Evolutionary conservation across 2,888 invertebrate species (phyloP).

Genomic region (Ennomos quercinarius): DNA sequence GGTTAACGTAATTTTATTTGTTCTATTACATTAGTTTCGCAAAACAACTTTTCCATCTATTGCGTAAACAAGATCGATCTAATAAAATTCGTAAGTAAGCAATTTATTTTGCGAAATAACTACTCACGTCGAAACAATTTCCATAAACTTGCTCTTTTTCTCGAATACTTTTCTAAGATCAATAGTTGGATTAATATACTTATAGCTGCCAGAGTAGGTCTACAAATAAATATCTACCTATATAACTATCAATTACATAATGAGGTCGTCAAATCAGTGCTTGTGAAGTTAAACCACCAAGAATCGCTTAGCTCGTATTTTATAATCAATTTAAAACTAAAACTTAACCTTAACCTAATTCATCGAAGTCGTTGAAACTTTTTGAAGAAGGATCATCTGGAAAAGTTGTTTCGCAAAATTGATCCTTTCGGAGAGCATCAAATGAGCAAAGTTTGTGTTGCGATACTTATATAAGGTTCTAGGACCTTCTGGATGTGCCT

Average conservation of each 20-base stretch:
- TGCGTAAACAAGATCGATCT: constrained; percentile 5
- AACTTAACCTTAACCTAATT: constrained; percentile 36
- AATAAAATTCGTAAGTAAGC: background rate
- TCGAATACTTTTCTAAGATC: too few species aligned
- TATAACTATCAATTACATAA: too few species aligned
- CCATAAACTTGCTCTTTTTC: too few species aligned
- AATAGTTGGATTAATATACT: too few species aligned
- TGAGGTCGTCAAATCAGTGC: too few species aligned
- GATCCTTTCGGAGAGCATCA: constrained; percentile 48
- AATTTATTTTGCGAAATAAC: too few species aligned
- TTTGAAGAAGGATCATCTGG: constrained; percentile 40
- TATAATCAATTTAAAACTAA: constrained; percentile 32
- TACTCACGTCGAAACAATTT: too few species aligned
- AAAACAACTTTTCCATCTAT: constrained; percentile 7
- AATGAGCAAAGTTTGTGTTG: constrained; percentile 56
- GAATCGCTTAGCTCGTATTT: constrained; percentile 14
- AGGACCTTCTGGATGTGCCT: constrained; percentile 27
- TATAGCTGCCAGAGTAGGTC: too few species aligned
- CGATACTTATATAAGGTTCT: constrained; percentile 38
- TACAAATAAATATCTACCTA: too few species aligned
- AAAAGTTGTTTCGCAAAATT: constrained; percentile 58
- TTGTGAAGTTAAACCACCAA: background rate
- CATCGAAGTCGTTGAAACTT: constrained; percentile 30
- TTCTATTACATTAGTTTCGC: constrained; percentile 3
- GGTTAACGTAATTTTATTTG: background rate